These are phyloP conservation scores for Chlorodrepanis virens DNA, from an alignment of 2,113 vertebrate species.

Conservation along the genomic window DNA sequence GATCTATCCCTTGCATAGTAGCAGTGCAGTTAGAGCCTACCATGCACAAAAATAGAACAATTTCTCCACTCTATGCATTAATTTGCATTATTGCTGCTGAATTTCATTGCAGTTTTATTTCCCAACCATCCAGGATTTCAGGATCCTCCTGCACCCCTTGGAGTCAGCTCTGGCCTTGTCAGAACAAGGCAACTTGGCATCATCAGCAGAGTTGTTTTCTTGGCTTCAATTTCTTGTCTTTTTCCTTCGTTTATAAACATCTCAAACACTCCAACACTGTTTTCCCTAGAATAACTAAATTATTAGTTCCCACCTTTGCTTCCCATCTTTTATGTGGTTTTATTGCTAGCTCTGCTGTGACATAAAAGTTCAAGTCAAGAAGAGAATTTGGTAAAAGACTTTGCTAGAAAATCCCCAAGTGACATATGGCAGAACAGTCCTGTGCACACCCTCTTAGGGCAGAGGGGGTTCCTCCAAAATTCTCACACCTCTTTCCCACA, in stretches of 20 bases:
- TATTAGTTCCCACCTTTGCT: neutral
- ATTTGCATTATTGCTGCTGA: neutral
- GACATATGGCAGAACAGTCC: accelerated
- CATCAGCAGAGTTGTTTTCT: neutral
- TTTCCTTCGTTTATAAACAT: neutral
- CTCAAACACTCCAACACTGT: neutral
- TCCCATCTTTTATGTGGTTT: neutral
- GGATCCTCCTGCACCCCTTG: neutral
- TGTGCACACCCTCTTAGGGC: neutral
- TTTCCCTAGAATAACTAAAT: neutral
- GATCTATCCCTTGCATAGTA: neutral
- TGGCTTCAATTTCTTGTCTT: neutral
- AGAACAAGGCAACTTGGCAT: neutral
- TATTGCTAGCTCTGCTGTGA: neutral
- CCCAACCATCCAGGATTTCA: neutral
- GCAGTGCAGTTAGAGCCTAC: neutral
- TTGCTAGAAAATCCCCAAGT: neutral
- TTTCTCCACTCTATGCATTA: neutral
- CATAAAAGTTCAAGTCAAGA: neutral
- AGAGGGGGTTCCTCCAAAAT: neutral
- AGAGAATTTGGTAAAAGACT: neutral
- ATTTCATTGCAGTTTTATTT: neutral
- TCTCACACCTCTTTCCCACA: neutral
- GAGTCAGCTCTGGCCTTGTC: neutral
- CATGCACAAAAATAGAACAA: neutral